Percentiles rank a stretch among this genome's conserved stretches.
These are phyloP conservation scores for Gracilinanus agilis DNA, from an alignment of 2,113 vertebrate species.

Conservation along the genomic window DNA sequence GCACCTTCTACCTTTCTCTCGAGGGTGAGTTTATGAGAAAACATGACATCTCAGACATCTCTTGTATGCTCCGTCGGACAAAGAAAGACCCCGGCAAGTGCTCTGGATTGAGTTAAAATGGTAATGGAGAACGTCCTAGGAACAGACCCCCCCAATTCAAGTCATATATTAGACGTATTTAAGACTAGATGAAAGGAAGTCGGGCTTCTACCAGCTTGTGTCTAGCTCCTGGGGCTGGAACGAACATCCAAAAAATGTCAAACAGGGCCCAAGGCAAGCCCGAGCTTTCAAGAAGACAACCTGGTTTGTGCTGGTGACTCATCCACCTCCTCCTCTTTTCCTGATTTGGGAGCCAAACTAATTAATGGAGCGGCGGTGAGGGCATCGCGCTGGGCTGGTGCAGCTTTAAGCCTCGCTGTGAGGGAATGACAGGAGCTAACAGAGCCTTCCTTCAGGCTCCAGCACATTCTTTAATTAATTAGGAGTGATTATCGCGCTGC, in stretches of 20 bases:
- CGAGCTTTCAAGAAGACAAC: neutral
- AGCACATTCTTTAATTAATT: neutral
- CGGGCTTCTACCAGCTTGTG: neutral
- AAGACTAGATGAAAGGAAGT: neutral
- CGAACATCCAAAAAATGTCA: neutral
- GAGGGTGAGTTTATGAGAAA: neutral
- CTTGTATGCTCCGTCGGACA: neutral
- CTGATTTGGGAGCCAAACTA: neutral
- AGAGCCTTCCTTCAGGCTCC: neutral
- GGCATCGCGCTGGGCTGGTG: neutral
- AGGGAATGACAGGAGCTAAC: constrained; percentile 6
- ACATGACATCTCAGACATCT: neutral
- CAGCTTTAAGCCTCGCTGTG: neutral
- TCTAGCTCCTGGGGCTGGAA: neutral
- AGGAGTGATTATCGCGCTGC: neutral
- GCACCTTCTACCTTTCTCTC: neutral
- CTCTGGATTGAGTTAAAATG: neutral
- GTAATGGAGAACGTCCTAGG: neutral
- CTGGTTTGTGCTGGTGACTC: neutral
- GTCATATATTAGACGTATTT: neutral
- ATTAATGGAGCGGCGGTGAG: neutral
- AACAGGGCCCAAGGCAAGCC: neutral
- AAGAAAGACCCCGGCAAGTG: neutral
- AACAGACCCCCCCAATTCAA: neutral
- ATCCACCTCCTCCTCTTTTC: neutral